Evolutionary conservation across 2,888 invertebrate species (phyloP).

Genomic region (Phalera bucephala): DNA sequence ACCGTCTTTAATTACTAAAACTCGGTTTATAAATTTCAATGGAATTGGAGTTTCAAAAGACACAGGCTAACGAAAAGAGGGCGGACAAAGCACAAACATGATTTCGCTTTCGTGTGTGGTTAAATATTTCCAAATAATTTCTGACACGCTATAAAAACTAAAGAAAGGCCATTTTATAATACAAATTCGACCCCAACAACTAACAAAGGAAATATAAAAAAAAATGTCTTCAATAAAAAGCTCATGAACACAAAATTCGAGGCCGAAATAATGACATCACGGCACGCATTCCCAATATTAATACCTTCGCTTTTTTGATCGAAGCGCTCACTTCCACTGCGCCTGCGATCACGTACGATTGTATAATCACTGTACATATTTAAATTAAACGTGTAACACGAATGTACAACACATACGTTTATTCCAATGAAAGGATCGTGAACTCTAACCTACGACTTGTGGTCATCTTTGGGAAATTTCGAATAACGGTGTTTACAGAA

Average conservation of each 20-base stretch:
- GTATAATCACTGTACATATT: slow-evolving; percentile 7
- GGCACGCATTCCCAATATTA: slow-evolving; percentile 18
- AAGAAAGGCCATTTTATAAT: too few species aligned
- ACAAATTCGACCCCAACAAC: too few species aligned
- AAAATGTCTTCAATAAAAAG: too few species aligned
- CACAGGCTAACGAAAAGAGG: too few species aligned
- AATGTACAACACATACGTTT: slow-evolving; percentile 11
- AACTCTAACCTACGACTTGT: slow-evolving; percentile 23
- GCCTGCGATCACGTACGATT: slow-evolving; percentile 19
- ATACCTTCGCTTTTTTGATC: slow-evolving; percentile 5
- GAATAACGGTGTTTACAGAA: slow-evolving; percentile 18
- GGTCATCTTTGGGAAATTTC: slow-evolving; percentile 24
- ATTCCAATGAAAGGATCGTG: slow-evolving; percentile 18
- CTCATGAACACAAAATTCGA: slow-evolving; percentile 10
- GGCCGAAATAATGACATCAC: slow-evolving; percentile 18
- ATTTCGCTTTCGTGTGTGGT: too few species aligned
- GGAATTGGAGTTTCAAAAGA: too few species aligned
- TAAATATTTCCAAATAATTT: too few species aligned
- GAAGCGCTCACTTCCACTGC: slow-evolving; percentile 11
- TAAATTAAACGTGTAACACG: neutral
- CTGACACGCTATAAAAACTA: too few species aligned
- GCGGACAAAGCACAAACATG: too few species aligned
- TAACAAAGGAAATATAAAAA: too few species aligned
- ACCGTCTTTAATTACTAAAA: too few species aligned
- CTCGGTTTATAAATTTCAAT: too few species aligned